Evolutionary conservation across 2,888 invertebrate species (phyloP), one percentile per base, ranked within the genome.

Genomic region (Tipula helvola): DNA sequence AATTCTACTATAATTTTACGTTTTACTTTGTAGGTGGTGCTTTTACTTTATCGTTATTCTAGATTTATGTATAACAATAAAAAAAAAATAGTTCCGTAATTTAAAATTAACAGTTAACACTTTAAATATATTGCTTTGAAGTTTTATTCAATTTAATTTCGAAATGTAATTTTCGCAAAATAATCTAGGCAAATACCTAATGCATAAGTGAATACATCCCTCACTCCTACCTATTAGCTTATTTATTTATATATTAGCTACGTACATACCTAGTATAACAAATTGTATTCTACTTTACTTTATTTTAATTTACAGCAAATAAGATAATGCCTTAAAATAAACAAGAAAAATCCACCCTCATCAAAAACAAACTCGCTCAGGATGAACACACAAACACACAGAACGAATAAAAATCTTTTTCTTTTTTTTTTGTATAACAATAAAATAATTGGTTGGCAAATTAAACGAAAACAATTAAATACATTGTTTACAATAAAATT

Each of bases 271-370:
- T 52, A 52, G 28, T 13, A 28, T 71, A 71, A 18, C 28, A 71
- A 71, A 71, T 71, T 71, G 71, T 71, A 71, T 71, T 28, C 71
- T 71, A 71, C 71, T 28, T 71, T 71, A 71, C 28, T 28, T 71
- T 71, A 71, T 71, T 71, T 71, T 71, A 71, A 71, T 71, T 71
- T 71, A 71, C 71, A 71, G 71, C 71, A 71, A 71, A 71, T 71
- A 71, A 71, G 71, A 71, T 71, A 71, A 71, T 71, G 71, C 71
- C 71, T 71, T 71, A 71, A 71, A 71, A 71, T 71, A 71, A 71
- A 71, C 71, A 71, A 71, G 71, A 8, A 71, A 71, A 71, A 28
- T 71, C 71, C 71, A 71, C 71, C 71, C 71, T 71, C 71, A 71
- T 71, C 71, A 71, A 18, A 71, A 12, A 71, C 1, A 57, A 57